Evolutionary conservation across 53 echinoderm and acorn worm species (phyloP), one percentile per base, ranked within the genome.

Genomic region (Hippasteria phrygiana): DNA sequence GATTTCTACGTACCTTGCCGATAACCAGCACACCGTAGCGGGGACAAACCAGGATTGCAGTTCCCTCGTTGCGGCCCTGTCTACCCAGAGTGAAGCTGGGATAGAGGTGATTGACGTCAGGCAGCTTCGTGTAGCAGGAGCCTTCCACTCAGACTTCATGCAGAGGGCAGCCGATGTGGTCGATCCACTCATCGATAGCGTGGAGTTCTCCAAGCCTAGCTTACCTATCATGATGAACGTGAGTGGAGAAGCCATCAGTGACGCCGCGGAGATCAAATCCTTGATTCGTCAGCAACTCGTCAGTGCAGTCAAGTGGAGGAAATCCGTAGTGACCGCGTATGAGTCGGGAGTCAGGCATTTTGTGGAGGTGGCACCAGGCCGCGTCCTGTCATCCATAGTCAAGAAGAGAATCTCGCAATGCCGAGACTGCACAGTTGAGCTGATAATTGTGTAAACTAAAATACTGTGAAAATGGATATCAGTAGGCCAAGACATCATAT

Each of bases 11-110:
- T 83, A 83, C 66, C 43, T 83, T 12, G 83, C 83, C 35, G 78
- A 78, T 34, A 83, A 83, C 59, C 83, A 83, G 34, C 83, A 83
- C 66, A 83, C 83, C 47, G 41, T 83, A 18, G 83, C 83, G 22
- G 83, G 83, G 12, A 83, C 29, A 5, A 62, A 64, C 16, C 38
- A 36, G 3, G 83, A 64, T 7, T 66, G 63, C 26, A 22, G 37
- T 33, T 29, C 41, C 6, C 59, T 83, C 17, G 48, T 48, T 10
- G 48, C 48, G 14, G 26, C 34, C 7, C 65, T 55, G 14, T 83
- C 83, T 64, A 16, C 59, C 22, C 34, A 4, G 41, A 38, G 59
- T 4, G 83, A 34, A 42, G 55, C 62, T 33, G 39, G 20, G 8
- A 56, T 7, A 37, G 83, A 83, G 22, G 29, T 83, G 33, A 50